Evolutionary conservation across 2,113 vertebrate genomes (phyloP).

Genomic region (Plestiodon gilberti): DNA sequence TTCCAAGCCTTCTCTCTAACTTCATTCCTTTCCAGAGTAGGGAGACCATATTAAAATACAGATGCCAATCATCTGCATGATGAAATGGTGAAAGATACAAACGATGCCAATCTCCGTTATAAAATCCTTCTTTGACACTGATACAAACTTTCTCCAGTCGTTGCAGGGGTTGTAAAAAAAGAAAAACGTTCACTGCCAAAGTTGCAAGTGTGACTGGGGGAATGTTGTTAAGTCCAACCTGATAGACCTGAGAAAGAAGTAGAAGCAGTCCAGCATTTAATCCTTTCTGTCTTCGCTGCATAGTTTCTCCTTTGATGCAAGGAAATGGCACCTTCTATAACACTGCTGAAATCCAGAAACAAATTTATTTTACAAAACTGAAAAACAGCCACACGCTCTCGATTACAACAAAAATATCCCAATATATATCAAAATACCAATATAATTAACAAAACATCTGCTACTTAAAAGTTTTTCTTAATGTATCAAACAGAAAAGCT

Average conservation of each 20-base stretch:
- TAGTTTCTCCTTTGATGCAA: constrained; percentile 43
- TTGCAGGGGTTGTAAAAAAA: constrained; percentile 86
- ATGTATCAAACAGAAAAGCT: not conserved
- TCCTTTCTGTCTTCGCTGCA: constrained; percentile 78
- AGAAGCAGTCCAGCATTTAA: constrained; percentile 82
- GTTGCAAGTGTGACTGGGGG: constrained; percentile 88
- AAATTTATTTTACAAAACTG: not conserved
- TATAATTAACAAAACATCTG: not conserved
- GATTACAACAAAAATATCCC: not conserved
- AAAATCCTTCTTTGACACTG: constrained; percentile 83
- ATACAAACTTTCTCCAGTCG: constrained; percentile 80
- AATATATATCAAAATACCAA: no score
- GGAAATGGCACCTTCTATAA: rapidly evolving
- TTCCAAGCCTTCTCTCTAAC: constrained; percentile 86
- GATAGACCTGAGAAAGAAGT: constrained; percentile 85
- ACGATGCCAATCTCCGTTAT: constrained; percentile 84
- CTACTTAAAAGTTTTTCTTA: not conserved
- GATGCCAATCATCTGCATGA: constrained; percentile 90
- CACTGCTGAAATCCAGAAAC: not conserved
- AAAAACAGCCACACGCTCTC: constrained; percentile 8
- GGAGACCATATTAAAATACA: constrained; percentile 96
- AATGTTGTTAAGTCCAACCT: constrained; percentile 87
- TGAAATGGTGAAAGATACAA: constrained; percentile 89
- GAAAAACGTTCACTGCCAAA: constrained; percentile 85
- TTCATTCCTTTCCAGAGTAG: constrained; percentile 91